A percentile compares a stretch with the other conserved stretches of the same genome.
These are phyloP conservation scores for Dryas iulia DNA, from an alignment of 1,140 invertebrate genomes.

Conservation along the genomic window DNA sequence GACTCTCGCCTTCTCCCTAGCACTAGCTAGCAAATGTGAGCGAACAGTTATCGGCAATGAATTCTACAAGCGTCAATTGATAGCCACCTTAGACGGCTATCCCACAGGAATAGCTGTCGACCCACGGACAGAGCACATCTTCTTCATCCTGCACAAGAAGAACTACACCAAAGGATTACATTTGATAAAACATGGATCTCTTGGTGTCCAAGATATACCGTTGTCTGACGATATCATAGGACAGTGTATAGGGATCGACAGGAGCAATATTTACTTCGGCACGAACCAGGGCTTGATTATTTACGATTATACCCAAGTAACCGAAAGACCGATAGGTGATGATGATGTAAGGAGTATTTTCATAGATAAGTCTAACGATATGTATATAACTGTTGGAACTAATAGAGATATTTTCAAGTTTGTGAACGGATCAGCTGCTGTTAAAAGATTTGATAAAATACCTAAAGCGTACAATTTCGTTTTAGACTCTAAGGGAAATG, in stretches of 20 bases:
- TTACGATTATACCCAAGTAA: constrained; percentile 57
- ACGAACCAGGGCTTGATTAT: constrained; percentile 67
- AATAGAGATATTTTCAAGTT: constrained; percentile 66
- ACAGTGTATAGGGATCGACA: constrained; percentile 67
- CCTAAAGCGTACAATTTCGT: constrained; percentile 69
- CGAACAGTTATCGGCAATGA: constrained; percentile 61
- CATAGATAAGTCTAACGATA: constrained; percentile 64
- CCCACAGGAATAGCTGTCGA: constrained; percentile 63
- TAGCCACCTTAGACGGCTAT: constrained; percentile 67
- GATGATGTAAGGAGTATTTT: constrained; percentile 68
- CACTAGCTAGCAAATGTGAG: constrained; percentile 57
- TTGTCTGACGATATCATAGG: constrained; percentile 59
- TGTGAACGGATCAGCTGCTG: constrained; percentile 63
- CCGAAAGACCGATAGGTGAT: constrained; percentile 67
- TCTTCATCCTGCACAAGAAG: constrained; percentile 67
- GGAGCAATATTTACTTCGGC: constrained; percentile 61
- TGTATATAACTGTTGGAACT: constrained; percentile 67
- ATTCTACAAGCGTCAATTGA: constrained; percentile 63
- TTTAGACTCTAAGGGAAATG: constrained; percentile 62
- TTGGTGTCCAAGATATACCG: constrained; percentile 64
- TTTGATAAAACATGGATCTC: constrained; percentile 59
- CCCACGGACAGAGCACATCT: constrained; percentile 63
- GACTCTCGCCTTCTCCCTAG: constrained; percentile 18
- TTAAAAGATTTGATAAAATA: constrained; percentile 65
- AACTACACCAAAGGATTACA: constrained; percentile 72